phyloP scores from a whole-genome alignment of 1,140 invertebrate species.

The Rhopalosiphum padi region DNA sequence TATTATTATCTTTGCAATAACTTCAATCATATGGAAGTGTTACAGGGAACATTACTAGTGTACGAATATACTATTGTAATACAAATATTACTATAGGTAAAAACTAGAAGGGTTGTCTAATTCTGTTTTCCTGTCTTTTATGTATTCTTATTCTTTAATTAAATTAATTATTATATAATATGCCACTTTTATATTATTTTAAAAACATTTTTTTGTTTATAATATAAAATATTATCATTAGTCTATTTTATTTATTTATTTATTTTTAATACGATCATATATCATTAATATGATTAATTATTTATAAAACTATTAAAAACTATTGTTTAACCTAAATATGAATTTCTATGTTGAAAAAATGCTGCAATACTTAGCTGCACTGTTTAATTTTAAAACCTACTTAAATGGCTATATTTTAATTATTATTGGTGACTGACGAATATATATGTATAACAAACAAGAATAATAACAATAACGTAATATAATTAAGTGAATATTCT shows the following conservation, averaged over 20 bases:
- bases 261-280: too few species aligned
- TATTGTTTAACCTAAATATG: not conserved
- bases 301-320: not conserved
- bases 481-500: not conserved
- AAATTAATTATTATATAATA: not conserved
- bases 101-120: not conserved
- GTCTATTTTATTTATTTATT: too few species aligned
- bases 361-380: not conserved
- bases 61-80: too few species aligned
- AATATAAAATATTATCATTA: too few species aligned
- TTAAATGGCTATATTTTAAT: not conserved
- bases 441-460: not conserved
- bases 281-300: too few species aligned
- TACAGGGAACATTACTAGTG: not conserved
- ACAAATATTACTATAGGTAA: not conserved
- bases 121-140: not conserved
- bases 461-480: not conserved
- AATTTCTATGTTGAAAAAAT: not conserved
- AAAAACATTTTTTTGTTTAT: not conserved
- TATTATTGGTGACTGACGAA: not conserved
- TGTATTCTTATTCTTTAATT: not conserved
- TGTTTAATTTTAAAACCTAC: not conserved
- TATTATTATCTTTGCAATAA: too few species aligned
- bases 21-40: not conserved
- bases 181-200: too few species aligned